Conservation (phyloP, 2,113 vertebrate species). For the Clarias magur region DNA sequence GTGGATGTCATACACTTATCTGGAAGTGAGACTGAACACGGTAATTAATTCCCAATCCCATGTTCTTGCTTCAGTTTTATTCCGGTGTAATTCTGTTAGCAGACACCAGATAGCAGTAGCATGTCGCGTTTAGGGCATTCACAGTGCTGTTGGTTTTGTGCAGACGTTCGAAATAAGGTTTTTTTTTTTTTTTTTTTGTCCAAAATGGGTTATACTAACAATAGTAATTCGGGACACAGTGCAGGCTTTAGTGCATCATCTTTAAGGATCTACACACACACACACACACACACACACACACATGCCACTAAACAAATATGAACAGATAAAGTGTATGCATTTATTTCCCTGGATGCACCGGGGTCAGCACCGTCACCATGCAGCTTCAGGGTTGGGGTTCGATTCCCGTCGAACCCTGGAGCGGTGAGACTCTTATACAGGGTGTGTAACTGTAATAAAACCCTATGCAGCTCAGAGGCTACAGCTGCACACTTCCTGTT, state of each 20-base stretch:
- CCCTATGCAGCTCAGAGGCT: not conserved
- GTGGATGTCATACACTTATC: not conserved
- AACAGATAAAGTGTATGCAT: not conserved
- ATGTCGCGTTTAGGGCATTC: not conserved
- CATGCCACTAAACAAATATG: not conserved
- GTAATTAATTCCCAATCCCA: not conserved
- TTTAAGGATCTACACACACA: not conserved
- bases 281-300: rapidly evolving
- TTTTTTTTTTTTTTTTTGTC: not conserved
- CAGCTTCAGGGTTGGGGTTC: too few species aligned
- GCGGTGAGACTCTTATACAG: not conserved
- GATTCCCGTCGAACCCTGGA: not conserved
- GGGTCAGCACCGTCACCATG: too few species aligned
- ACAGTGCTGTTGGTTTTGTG: not conserved
- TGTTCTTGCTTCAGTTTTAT: not conserved
- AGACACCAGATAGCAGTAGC: constrained; percentile 43
- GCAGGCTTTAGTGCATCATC: not conserved
- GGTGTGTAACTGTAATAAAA: not conserved
- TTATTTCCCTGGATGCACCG: not conserved
- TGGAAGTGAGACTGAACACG: not conserved
- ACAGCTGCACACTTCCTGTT: not conserved
- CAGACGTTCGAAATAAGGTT: not conserved
- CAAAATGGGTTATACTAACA: not conserved
- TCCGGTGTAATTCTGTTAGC: not conserved
- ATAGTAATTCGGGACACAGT: not conserved